Conservation (phyloP, 2,888 invertebrate genomes). For the Eupithecia tripunctaria region DNA sequence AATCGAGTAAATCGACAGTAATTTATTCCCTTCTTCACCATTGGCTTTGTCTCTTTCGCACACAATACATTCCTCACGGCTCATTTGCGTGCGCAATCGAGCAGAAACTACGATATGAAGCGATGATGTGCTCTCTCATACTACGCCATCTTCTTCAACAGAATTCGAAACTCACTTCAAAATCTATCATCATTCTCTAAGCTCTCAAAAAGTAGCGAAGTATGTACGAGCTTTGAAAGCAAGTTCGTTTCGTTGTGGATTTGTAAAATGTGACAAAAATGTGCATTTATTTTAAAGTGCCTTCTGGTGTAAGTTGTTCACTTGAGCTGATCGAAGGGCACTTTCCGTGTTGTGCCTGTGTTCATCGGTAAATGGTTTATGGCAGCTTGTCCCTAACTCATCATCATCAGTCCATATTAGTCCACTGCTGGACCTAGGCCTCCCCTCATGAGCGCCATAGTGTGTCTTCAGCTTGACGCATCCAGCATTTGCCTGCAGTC, state of each 20-base stretch:
- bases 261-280: slow-evolving; percentile 54
- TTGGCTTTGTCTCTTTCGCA: slow-evolving; percentile 58
- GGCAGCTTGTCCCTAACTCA: neutral
- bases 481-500: too few relatives aligned
- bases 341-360: neutral
- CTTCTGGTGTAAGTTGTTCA: slow-evolving; percentile 42
- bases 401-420: too few relatives aligned
- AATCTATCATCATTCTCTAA: neutral
- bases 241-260: slow-evolving; percentile 54
- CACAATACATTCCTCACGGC: slow-evolving; percentile 63
- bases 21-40: slow-evolving; percentile 55
- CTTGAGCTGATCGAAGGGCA: neutral
- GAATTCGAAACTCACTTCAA: slow-evolving; percentile 29
- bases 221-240: slow-evolving; percentile 42
- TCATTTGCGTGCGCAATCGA: slow-evolving; percentile 72
- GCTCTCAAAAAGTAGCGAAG: slow-evolving; percentile 5
- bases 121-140: slow-evolving; percentile 57
- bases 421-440: too few relatives aligned
- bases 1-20: slow-evolving; percentile 49
- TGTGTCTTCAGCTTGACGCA: too few relatives aligned
- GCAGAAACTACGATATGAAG: slow-evolving; percentile 70
- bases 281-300: slow-evolving; percentile 56
- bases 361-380: neutral
- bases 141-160: slow-evolving; percentile 41
- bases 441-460: too few relatives aligned